Percentiles rank a stretch among this genome's conserved stretches.
Evolutionary conservation across 2,113 vertebrate species (phyloP).

Genomic region (Ascaphus truei): DNA sequence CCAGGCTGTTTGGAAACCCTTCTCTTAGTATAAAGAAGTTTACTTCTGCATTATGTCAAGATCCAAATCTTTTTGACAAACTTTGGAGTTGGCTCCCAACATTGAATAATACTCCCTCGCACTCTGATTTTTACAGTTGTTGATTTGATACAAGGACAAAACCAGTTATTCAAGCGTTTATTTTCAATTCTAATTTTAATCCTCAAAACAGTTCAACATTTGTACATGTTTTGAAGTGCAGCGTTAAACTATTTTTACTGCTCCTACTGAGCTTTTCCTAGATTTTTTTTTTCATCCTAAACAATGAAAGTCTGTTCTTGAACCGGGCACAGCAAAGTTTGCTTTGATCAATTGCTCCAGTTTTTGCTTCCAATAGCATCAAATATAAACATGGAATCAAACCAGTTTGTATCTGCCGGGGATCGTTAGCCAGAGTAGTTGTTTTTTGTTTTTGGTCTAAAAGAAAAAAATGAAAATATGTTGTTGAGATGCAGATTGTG

Average conservation of each 20-base stretch:
- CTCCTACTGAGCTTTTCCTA: too few relatives aligned
- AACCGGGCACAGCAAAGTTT: too few relatives aligned
- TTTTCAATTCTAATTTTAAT: not conserved
- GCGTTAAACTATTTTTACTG: too few relatives aligned
- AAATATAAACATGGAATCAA: conserved; percentile 7
- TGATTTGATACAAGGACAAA: conserved; percentile 13
- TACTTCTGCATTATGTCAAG: conserved; percentile 24
- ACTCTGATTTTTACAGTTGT: conserved; percentile 24
- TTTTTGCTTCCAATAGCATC: conserved; percentile 8
- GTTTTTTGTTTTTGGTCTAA: not conserved
- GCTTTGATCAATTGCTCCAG: not conserved
- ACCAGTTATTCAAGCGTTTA: conserved; percentile 6
- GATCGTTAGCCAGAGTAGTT: conserved; percentile 6
- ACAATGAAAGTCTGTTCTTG: not conserved
- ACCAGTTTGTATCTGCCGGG: conserved; percentile 3
- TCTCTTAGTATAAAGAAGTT: conserved; percentile 11
- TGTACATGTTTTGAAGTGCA: too few relatives aligned
- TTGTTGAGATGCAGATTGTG: too few relatives aligned
- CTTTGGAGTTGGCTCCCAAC: conserved; percentile 25
- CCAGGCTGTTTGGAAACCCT: conserved; percentile 21
- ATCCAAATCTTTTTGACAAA: conserved; percentile 21
- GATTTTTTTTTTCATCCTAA: not conserved
- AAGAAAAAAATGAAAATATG: not conserved
- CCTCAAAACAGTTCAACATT: conserved; percentile 9
- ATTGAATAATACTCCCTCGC: conserved; percentile 14